phyloP scores from a whole-genome alignment of 2,113 vertebrate genomes.

The Fregetta grallaria region DNA sequence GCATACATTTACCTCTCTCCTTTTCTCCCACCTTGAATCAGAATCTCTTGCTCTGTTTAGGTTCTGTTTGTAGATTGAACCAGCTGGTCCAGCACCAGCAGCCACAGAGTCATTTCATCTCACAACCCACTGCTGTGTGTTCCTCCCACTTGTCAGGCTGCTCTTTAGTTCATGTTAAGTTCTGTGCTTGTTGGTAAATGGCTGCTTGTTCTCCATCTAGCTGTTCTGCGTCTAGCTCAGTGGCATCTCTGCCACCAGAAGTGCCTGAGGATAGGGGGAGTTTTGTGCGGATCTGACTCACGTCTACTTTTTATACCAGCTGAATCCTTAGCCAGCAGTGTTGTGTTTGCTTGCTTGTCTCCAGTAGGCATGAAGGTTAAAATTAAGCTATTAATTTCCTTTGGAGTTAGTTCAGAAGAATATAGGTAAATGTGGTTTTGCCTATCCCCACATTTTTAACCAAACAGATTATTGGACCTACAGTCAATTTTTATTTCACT shows the following conservation, averaged over 20 bases:
- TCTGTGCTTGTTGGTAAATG: not conserved
- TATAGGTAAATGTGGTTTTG: not conserved
- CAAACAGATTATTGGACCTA: not conserved
- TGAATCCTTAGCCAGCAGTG: not conserved
- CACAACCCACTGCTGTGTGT: accelerated
- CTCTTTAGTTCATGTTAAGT: accelerated
- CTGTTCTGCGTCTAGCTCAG: not conserved
- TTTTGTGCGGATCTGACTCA: not conserved
- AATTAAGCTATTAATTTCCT: not conserved
- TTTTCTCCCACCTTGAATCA: not conserved
- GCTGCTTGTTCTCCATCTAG: not conserved
- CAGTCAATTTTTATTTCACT: not conserved
- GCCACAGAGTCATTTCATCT: accelerated
- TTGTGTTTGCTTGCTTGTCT: not conserved
- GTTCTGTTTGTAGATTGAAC: not conserved
- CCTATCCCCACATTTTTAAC: not conserved
- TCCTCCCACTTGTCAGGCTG: not conserved
- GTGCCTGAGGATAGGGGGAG: not conserved
- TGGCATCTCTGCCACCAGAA: not conserved
- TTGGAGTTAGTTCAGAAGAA: not conserved
- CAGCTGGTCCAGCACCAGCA: not conserved
- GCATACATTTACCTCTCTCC: not conserved
- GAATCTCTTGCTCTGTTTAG: not conserved
- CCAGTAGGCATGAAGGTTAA: not conserved
- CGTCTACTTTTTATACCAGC: not conserved